Percentiles rank a stretch among this genome's conserved stretches.
Conservation (phyloP, 1,140 invertebrate species). For the Solen grandis region DNA sequence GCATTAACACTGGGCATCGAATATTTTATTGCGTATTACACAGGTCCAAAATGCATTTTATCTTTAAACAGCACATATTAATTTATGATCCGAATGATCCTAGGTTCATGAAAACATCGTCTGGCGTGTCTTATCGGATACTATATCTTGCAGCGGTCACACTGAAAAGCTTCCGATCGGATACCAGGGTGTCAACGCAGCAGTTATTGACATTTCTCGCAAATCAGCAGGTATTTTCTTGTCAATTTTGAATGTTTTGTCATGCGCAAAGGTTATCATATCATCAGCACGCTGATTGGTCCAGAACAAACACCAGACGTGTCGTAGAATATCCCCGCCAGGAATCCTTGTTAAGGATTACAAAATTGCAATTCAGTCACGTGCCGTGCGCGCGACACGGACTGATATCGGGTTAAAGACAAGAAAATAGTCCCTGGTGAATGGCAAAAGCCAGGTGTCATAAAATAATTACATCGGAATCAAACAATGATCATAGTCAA, state of each 20-base stretch:
- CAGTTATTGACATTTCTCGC: too few species aligned
- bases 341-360: constrained; percentile 44
- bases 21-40: too few species aligned
- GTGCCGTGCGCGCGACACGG: constrained; percentile 36
- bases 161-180: too few species aligned
- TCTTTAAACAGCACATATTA: too few species aligned
- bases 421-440: constrained; percentile 42
- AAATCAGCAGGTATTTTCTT: constrained; percentile 41
- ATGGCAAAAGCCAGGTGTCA: constrained; percentile 35
- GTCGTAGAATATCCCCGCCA: constrained; percentile 39
- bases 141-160: too few species aligned
- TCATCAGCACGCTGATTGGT: constrained; percentile 34
- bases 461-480: constrained; percentile 37
- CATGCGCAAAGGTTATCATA: constrained; percentile 36
- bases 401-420: constrained; percentile 43
- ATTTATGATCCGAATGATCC: too few species aligned
- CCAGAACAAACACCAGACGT: constrained; percentile 32
- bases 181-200: too few species aligned
- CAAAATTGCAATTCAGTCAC: constrained; percentile 38
- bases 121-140: too few species aligned
- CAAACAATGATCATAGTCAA: constrained; percentile 1
- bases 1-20: too few species aligned
- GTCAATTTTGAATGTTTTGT: constrained; percentile 40
- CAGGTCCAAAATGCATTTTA: too few species aligned
- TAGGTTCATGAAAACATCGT: too few species aligned